Conservation (phyloP, 2,797 vertebrate species). For the Hafferia zeledoni region DNA sequence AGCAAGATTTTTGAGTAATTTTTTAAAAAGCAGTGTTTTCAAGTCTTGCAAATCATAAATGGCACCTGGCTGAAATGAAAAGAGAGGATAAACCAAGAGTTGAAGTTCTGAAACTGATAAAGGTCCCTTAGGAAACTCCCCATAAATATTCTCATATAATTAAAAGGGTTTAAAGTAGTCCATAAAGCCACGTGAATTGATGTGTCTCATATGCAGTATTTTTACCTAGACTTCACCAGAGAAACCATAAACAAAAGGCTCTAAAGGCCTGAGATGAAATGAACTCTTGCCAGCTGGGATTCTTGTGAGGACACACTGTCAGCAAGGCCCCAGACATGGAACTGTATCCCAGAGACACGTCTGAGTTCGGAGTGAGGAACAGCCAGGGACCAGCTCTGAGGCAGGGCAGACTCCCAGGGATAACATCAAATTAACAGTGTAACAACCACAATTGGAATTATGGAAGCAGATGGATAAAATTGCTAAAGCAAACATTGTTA, state of each 20-base stretch:
- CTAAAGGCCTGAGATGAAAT: slow-evolving; percentile 63
- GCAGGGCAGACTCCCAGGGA: background rate
- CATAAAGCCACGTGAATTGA: slow-evolving; percentile 69
- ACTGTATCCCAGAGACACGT: background rate
- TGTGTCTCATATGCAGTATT: slow-evolving; percentile 69
- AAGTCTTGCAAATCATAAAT: background rate
- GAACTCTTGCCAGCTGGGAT: slow-evolving; percentile 50
- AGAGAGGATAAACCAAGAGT: background rate
- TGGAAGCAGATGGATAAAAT: background rate
- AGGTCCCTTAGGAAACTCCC: slow-evolving; percentile 40
- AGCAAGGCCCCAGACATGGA: slow-evolving; percentile 4
- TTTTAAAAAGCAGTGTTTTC: background rate
- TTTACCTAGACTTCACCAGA: slow-evolving; percentile 66
- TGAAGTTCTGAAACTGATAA: slow-evolving; percentile 53
- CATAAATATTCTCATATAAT: slow-evolving; percentile 70
- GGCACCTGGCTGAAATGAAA: background rate
- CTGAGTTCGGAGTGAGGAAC: background rate
- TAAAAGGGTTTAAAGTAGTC: slow-evolving; percentile 67
- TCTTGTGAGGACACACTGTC: slow-evolving; percentile 41
- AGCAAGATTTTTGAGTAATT: background rate
- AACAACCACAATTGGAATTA: background rate
- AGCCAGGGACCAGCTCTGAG: background rate
- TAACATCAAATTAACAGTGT: background rate
- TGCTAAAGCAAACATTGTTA: background rate
- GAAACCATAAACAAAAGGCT: slow-evolving; percentile 68